Evolutionary conservation across 2,888 invertebrate species (phyloP).

Genomic region (Lampropteryx suffumata): DNA sequence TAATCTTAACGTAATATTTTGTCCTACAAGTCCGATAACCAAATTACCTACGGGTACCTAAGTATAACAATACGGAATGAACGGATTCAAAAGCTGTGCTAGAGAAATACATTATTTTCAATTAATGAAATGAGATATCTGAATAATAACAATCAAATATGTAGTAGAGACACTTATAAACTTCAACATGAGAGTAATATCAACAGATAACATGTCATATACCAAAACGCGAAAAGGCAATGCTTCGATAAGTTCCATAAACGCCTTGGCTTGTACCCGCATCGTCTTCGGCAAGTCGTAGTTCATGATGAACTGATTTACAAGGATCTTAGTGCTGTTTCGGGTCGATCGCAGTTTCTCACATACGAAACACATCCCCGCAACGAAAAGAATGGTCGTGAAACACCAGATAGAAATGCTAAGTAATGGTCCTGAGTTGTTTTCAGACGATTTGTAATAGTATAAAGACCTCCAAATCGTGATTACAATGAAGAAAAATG

Average conservation of each 20-base stretch:
- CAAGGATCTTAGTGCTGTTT: conserved; percentile 49
- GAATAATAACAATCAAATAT: conserved; percentile 66
- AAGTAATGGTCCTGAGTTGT: conserved; percentile 39
- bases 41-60: no score
- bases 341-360: conserved; percentile 50
- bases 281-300: conserved; percentile 56
- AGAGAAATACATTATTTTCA: background rate
- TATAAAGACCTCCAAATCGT: conserved; percentile 57
- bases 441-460: conserved; percentile 41
- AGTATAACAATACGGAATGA: no score
- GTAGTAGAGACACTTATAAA: conserved; percentile 66
- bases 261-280: conserved; percentile 61
- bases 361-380: conserved; percentile 51
- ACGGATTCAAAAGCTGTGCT: no score
- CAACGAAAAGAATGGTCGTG: conserved; percentile 46
- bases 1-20: no score
- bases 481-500: conserved; percentile 54
- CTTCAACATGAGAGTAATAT: conserved; percentile 63
- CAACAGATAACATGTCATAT: conserved; percentile 64
- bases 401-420: conserved; percentile 50
- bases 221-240: conserved; percentile 55
- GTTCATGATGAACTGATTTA: conserved; percentile 63
- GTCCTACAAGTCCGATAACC: no score
- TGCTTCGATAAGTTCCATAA: conserved; percentile 61
- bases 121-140: conserved; percentile 50